Evolutionary conservation across 2,888 invertebrate genomes (phyloP), one percentile per base, ranked within the genome.

Genomic region (Argyresthia goedartella): DNA sequence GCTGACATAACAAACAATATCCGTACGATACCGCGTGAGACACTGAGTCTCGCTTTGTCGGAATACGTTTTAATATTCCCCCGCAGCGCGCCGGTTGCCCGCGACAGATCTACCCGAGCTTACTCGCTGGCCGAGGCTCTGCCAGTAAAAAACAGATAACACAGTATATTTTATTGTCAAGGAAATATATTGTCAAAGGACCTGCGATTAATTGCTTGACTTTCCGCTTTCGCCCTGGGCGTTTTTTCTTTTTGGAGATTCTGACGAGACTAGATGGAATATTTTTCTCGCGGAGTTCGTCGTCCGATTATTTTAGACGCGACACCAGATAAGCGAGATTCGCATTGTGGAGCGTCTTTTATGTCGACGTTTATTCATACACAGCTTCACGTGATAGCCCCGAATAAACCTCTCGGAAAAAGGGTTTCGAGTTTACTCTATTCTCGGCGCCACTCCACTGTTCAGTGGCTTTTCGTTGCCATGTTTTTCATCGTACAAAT

Each of bases 151-250:
- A 59, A 58, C 59, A 59, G 58, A 59, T 58, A 59, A 80, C 75
- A 73, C 70, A 64, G 67, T 76, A 76, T 80, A 84, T 80, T 81
- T 82, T 81, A 81, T 82, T 81, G 76, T 82, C 74, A 75, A 76
- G 73, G 73, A 81, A 81, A 80, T 78, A 74, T 82, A 80, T 84
- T 81, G 77, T 77, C 79, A 76, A 78, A 80, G 74, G 67, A 69
- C 65, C 66, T 72, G 71, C 74, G 69, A 80, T 77, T 81, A 81
- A 76, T 81, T 76, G 73, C 65, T 69, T 61, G 69, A 71, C 66
- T 78, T 74, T 69, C 71, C n/a, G 43, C 50, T 16, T n/a, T 64
- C 60, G 63, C 64, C 64, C 65, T 56, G 54, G 65, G 65, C 62
- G 61, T 62, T 64, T 65, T 67, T 67, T 65, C 60, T 58, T 69